These are phyloP conservation scores for Metridium senile DNA, from an alignment of 92 coral and sea anemone species.

Conservation along the genomic window DNA sequence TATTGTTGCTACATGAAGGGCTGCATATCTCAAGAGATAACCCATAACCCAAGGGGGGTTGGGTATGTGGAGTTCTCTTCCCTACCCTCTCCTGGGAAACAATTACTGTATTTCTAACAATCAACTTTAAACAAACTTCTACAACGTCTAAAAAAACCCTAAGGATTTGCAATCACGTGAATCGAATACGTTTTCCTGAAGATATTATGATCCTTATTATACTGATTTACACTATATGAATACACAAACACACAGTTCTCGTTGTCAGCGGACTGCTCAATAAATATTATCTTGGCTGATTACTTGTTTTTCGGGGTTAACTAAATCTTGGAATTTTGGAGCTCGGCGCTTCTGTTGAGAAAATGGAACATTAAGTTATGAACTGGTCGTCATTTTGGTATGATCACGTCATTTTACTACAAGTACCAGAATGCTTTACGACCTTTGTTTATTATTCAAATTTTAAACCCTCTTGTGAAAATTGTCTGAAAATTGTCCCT, in stretches of 20 bases:
- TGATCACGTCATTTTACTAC: too few species aligned
- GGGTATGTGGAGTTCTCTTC: neutral
- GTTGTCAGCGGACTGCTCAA: too few species aligned
- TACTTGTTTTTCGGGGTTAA: slow-evolving; percentile 46
- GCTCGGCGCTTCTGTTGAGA: slow-evolving; percentile 50
- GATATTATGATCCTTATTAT: neutral
- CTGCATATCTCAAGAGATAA: too few species aligned
- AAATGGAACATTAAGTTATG: too few species aligned
- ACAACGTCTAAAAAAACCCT: slow-evolving; percentile 1
- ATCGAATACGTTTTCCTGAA: neutral
- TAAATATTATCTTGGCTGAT: slow-evolving; percentile 18
- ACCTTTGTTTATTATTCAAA: too few species aligned
- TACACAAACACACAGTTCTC: slow-evolving; percentile 4
- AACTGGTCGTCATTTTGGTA: too few species aligned
- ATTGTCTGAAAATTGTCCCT: too few species aligned
- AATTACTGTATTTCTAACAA: neutral
- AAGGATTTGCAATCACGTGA: neutral
- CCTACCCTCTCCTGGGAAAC: slow-evolving; percentile 2
- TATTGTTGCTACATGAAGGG: too few species aligned
- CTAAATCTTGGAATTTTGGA: slow-evolving; percentile 81
- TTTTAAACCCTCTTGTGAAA: too few species aligned
- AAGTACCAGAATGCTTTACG: too few species aligned
- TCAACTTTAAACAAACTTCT: neutral
- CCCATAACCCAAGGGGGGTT: neutral
- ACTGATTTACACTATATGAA: slow-evolving; percentile 12